Evolutionary conservation across 2,888 invertebrate species (phyloP).

Genomic region (Stenolophus ochropezus): DNA sequence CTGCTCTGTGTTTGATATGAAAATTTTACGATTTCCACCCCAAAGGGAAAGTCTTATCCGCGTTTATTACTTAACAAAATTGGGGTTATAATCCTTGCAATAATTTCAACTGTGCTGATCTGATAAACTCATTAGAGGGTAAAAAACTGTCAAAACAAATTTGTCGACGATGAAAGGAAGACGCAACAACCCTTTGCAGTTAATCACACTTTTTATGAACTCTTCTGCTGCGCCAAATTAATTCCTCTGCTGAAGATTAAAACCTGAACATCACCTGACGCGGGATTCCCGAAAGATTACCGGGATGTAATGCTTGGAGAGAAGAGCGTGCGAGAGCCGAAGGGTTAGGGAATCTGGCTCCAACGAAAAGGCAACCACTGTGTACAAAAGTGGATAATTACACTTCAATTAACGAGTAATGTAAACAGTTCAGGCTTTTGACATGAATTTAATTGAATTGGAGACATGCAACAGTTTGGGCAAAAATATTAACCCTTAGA

Average conservation of each 20-base stretch:
- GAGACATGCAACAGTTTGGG: background rate
- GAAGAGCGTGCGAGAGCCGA: background rate
- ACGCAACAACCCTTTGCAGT: conserved; percentile 13
- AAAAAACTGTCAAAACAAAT: conserved; percentile 45
- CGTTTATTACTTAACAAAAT: background rate
- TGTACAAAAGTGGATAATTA: conserved; percentile 10
- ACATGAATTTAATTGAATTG: background rate
- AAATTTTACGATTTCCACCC: background rate
- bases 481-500: background rate
- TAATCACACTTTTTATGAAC: conserved; percentile 44
- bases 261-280: conserved; percentile 24
- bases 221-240: conserved; percentile 24
- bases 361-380: background rate
- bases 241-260: conserved; percentile 27
- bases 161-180: background rate
- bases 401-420: conserved; percentile 24
- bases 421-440: conserved; percentile 6
- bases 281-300: background rate
- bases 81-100: background rate
- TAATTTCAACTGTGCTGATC: background rate
- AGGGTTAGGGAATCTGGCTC: background rate
- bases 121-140: conserved; percentile 20
- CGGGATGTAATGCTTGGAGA: background rate
- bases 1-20: background rate
- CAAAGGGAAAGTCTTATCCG: background rate